Evolutionary conservation across 2,797 vertebrate genomes (phyloP).

Genomic region (Dryobates pubescens): DNA sequence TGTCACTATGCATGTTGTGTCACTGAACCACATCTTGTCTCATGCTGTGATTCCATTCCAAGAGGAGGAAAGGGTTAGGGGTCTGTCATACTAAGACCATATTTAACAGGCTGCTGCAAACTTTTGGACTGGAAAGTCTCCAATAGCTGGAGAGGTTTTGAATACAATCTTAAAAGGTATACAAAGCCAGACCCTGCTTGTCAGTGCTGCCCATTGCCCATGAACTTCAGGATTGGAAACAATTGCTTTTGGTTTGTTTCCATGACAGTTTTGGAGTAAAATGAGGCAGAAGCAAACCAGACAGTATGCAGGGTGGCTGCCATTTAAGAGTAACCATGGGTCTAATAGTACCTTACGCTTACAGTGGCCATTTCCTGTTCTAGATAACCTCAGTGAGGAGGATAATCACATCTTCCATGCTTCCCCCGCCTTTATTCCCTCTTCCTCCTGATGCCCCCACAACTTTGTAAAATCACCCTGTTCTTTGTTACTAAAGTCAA

Average conservation of each 20-base stretch:
- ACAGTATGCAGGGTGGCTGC: not conserved
- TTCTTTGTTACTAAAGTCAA: not conserved
- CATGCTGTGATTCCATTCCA: not conserved
- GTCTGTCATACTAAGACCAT: not conserved
- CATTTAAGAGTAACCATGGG: not conserved
- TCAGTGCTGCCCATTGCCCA: not conserved
- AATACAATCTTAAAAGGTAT: not conserved
- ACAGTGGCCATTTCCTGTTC: not conserved
- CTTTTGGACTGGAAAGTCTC: not conserved
- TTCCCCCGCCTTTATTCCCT: not conserved
- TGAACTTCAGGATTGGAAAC: not conserved
- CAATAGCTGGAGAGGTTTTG: not conserved
- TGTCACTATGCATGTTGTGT: not conserved
- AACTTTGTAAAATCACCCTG: not conserved
- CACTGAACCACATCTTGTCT: not conserved
- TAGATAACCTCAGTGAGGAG: not conserved
- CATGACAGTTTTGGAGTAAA: not conserved
- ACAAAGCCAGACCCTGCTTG: not conserved
- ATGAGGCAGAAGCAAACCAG: not conserved
- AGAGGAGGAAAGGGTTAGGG: not conserved
- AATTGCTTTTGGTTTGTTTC: not conserved
- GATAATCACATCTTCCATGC: accelerated
- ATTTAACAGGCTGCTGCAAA: not conserved
- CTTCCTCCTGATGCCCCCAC: not conserved
- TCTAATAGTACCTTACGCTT: not conserved